These are phyloP conservation scores for Gnathonemus echidnorhynchus DNA, from an alignment of 2,113 vertebrate genomes.

Conservation along the genomic window DNA sequence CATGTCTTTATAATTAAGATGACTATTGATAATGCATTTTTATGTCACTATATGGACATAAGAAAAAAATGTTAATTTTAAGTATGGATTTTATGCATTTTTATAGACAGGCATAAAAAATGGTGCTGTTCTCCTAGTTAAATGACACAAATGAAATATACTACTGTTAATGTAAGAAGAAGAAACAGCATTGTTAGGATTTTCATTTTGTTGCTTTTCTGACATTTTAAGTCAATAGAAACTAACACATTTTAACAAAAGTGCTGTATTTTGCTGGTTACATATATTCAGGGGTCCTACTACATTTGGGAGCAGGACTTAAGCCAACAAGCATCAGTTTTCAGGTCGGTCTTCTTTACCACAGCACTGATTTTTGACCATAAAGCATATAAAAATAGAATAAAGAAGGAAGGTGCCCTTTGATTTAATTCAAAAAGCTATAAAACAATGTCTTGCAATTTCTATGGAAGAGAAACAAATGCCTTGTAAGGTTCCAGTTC, in stretches of 20 bases:
- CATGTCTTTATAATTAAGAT: neutral
- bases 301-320: neutral
- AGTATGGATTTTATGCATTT: neutral
- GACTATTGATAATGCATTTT: neutral
- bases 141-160: neutral
- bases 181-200: neutral
- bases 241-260: neutral
- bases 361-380: neutral
- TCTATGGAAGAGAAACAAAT: neutral
- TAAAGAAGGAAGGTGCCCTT: neutral
- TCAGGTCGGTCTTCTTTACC: neutral
- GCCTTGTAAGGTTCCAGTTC: neutral
- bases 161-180: neutral
- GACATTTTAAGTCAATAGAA: neutral
- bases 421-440: neutral
- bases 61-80: neutral
- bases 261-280: neutral
- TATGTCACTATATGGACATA: neutral
- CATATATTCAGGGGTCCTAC: neutral
- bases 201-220: neutral
- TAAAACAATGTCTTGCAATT: neutral
- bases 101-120: neutral
- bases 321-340: neutral
- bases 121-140: neutral
- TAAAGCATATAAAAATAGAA: neutral